Conservation (phyloP, 2,888 invertebrate species). For the Atrina japonica region DNA sequence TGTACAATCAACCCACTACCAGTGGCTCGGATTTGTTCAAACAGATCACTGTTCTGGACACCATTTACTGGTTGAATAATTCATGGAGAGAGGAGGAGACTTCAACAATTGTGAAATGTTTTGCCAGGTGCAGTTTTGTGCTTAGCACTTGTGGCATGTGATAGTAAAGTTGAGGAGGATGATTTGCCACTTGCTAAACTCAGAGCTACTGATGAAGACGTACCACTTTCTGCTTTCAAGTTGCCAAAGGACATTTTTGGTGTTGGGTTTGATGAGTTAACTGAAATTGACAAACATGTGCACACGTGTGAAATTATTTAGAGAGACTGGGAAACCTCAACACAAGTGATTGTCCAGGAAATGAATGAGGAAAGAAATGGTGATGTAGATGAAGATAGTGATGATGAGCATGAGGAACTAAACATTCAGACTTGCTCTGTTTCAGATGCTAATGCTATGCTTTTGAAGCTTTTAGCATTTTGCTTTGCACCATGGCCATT, state of each 20-base stretch:
- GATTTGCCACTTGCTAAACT: background rate
- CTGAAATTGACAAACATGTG: background rate
- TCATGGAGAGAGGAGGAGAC: conserved; percentile 40
- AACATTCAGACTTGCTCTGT: no score
- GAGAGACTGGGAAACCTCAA: no score
- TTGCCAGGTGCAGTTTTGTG: conserved; percentile 29
- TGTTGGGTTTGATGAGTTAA: conserved; percentile 13
- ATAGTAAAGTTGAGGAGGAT: conserved; percentile 3
- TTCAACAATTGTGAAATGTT: conserved; percentile 38
- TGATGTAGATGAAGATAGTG: no score
- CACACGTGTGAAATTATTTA: no score
- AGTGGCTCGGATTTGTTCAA: conserved; percentile 33
- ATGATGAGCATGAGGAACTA: no score
- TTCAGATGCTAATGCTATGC: no score
- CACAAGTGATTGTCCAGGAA: no score
- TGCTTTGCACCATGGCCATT: no score
- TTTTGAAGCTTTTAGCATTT: no score
- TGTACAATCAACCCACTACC: conserved; percentile 27
- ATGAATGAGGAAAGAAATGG: no score
- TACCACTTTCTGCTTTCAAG: conserved; percentile 22
- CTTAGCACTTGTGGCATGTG: background rate
- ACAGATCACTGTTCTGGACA: conserved; percentile 34
- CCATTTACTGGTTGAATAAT: conserved; percentile 36
- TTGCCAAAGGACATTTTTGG: conserved; percentile 23
- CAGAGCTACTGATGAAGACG: conserved; percentile 13